Evolutionary conservation across 2,888 invertebrate genomes (phyloP).

Genomic region (Andrena haemorrhoa): DNA sequence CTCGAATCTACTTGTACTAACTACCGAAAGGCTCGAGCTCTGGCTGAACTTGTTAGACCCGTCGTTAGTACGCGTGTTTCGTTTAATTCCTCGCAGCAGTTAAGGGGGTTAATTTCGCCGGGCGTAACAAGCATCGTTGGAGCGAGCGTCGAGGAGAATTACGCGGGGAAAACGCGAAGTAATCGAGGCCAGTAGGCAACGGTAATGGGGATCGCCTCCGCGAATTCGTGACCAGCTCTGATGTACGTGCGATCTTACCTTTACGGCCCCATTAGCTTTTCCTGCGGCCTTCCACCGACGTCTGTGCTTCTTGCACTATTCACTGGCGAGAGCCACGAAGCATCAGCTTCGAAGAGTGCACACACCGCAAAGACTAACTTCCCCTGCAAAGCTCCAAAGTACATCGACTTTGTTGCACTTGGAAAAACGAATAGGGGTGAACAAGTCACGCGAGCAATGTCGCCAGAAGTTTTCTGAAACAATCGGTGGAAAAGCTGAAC

Average conservation of each 20-base stretch:
- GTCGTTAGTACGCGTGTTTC: not conserved
- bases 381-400: not conserved
- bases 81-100: slow-evolving; percentile 1
- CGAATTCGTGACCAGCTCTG: slow-evolving; percentile 43
- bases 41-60: not conserved
- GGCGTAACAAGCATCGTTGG: not conserved
- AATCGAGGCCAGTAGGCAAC: slow-evolving; percentile 54
- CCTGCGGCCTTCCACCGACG: slow-evolving; percentile 7
- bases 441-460: too few relatives aligned
- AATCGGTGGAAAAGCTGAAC: too few relatives aligned
- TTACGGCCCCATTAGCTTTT: slow-evolving; percentile 63
- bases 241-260: slow-evolving; percentile 57
- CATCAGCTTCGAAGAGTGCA: not conserved
- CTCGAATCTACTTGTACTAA: too few relatives aligned
- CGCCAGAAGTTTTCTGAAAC: too few relatives aligned
- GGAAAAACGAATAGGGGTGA: not conserved
- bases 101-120: not conserved
- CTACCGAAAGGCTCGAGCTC: too few relatives aligned
- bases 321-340: slow-evolving; percentile 8
- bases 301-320: not conserved
- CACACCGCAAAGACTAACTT: too few relatives aligned
- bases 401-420: too few relatives aligned
- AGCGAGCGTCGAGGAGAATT: slow-evolving; percentile 4
- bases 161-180: slow-evolving; percentile 4
- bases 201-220: slow-evolving; percentile 58